Base-by-base conservation (phyloP, 1,140 invertebrate genomes). In the Myzus persicae region DNA sequence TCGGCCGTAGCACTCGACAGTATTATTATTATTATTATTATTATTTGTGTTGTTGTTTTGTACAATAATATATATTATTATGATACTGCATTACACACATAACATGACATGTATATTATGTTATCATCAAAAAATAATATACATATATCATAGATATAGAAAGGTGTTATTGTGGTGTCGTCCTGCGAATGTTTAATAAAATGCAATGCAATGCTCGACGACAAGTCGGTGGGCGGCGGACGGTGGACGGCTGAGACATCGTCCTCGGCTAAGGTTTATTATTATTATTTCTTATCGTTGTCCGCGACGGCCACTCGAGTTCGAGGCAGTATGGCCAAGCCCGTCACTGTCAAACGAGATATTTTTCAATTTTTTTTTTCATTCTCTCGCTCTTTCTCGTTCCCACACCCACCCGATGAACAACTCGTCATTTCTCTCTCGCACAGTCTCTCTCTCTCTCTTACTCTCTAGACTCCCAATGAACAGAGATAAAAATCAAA, bases 11-110 rank as follows among this genome's bases (percentile, higher is more conserved):
- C 59, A 76, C 59, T 76, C 59, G 31, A n/a, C n/a, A 18, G 59
- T 76, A n/a, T n/a, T 76, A 76, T 76, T 76, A 67, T n/a, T 67
- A 67, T 67, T 67, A 59, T 59, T 59, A 59, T 67, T 67, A 67
- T n/a, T 67, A 67, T n/a, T 51, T 48, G 46, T 59, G 31, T 76
- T 76, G 20, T 76, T 76, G 18, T 24, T 22, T 24, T 36, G 59
- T 76, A 18, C 59, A n/a, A 76, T n/a, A 76, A 18, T 67, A 67
- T 22, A 67, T n/a, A n/a, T 76, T 31, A 67, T 31, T 76, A 36
- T n/a, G n/a, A 76, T 76, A 76, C 14, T n/a, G 4, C 14, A 76
- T 20, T 18, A n/a, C 59, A 76, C 59, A 76, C 14, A 18, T 31
- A 51, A 22, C 26, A 76, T n/a, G 31, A 76, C 59, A n/a, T 76